Conservation (phyloP, 2,888 invertebrate species). For the Gymnoscelis rufifasciata region DNA sequence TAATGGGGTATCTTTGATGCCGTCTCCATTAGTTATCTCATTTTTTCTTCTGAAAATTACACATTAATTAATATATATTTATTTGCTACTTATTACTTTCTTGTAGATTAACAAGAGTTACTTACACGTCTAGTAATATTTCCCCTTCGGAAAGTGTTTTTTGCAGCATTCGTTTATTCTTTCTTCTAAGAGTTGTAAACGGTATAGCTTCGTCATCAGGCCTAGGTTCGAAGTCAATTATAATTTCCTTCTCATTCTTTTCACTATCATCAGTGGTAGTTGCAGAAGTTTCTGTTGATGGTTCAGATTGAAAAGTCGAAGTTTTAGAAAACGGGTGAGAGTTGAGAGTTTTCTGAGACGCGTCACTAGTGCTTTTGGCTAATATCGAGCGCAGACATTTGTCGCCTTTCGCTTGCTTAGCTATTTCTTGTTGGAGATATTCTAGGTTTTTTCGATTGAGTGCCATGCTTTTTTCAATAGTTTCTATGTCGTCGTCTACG, state of each 20-base stretch:
- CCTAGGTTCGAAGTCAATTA: slow-evolving; percentile 92
- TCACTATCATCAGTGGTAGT: slow-evolving; percentile 77
- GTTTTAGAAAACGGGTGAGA: slow-evolving; percentile 70
- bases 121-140: slow-evolving; percentile 82
- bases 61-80: too few relatives aligned
- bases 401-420: slow-evolving; percentile 66
- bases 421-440: slow-evolving; percentile 75
- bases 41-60: slow-evolving; percentile 59
- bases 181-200: slow-evolving; percentile 74
- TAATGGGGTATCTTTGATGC: slow-evolving; percentile 68
- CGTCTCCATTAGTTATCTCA: slow-evolving; percentile 65
- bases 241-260: slow-evolving; percentile 87
- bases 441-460: slow-evolving; percentile 71
- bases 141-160: slow-evolving; percentile 91
- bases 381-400: slow-evolving; percentile 61
- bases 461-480: slow-evolving; percentile 75
- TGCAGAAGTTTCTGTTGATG: slow-evolving; percentile 73
- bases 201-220: slow-evolving; percentile 82
- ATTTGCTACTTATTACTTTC: too few relatives aligned
- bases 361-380: slow-evolving; percentile 68
- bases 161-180: slow-evolving; percentile 78
- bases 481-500: slow-evolving; percentile 73
- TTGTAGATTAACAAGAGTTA: too few relatives aligned
- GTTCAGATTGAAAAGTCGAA: slow-evolving; percentile 75
- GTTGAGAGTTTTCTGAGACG: slow-evolving; percentile 65